A percentile compares a stretch with the other conserved stretches of the same genome.
phyloP scores from a whole-genome alignment of 2,797 vertebrate species.

The Brotula barbata region DNA sequence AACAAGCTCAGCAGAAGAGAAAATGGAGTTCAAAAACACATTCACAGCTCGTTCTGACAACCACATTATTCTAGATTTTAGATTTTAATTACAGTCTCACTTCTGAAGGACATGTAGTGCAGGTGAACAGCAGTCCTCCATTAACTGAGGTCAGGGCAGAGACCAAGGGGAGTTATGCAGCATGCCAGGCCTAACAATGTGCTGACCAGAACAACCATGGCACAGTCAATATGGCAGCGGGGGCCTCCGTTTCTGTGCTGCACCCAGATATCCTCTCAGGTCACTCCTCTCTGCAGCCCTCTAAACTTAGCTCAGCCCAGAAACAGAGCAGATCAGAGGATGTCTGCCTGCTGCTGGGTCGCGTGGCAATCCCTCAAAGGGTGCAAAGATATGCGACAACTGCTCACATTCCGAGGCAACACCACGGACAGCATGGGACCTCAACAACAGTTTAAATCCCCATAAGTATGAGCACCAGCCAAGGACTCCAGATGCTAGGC shows the following conservation, averaged over 20 bases:
- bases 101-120: constrained; percentile 6
- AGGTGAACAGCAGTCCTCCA: constrained; percentile 24
- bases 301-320: constrained; percentile 76
- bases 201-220: constrained; percentile 47
- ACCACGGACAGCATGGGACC: constrained; percentile 39
- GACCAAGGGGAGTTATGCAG: constrained; percentile 41
- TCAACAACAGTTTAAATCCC: constrained; percentile 54
- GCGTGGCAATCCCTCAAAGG: constrained; percentile 63
- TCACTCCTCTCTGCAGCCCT: constrained; percentile 62
- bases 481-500: constrained; percentile 24
- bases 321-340: constrained; percentile 66
- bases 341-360: constrained; percentile 55
- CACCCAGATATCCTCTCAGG: constrained; percentile 65
- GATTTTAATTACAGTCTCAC: constrained; percentile 4
- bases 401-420: constrained; percentile 62
- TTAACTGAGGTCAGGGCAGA: constrained; percentile 34
- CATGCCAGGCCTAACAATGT: constrained; percentile 63
- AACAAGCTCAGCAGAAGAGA: no score
- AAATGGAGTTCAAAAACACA: no score
- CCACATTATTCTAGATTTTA: constrained; percentile 6
- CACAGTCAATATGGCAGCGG: constrained; percentile 28
- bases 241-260: constrained; percentile 53
- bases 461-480: constrained; percentile 23
- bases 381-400: constrained; percentile 68
- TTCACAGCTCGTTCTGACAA: not conserved